phyloP scores from a whole-genome alignment of 2,113 vertebrate species.

The Hirundichthys speculiger region DNA sequence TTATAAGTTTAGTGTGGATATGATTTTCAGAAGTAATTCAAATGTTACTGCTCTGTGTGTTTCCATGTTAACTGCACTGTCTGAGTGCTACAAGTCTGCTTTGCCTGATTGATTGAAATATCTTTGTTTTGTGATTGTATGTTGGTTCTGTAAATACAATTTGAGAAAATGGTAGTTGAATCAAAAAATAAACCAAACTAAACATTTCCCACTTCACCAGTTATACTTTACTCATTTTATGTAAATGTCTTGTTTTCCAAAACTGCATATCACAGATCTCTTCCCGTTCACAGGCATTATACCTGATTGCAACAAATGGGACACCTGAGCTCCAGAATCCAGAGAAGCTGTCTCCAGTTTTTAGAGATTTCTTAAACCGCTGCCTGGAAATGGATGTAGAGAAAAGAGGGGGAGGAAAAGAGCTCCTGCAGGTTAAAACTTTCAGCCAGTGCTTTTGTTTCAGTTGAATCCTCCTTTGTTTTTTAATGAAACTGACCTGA shows the following conservation, averaged over 20 bases:
- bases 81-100: no score
- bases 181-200: not conserved
- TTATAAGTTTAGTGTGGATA: no score
- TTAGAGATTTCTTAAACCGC: constrained; percentile 95
- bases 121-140: no score
- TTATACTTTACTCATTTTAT: not conserved
- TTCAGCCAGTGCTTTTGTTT: not conserved
- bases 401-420: constrained; percentile 95
- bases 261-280: not conserved
- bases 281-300: constrained; percentile 86
- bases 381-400: constrained; percentile 99
- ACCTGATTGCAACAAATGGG: constrained; percentile 98
- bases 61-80: no score
- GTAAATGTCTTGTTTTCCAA: not conserved
- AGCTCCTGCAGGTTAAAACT: constrained; percentile 90
- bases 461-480: no score
- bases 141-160: no score
- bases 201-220: not conserved
- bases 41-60: no score
- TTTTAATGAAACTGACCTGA: no score
- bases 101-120: no score
- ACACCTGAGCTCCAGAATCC: constrained; percentile 98
- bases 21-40: no score
- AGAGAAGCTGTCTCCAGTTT: constrained; percentile 95
- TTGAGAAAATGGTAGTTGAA: no score